Evolutionary conservation across 2,113 vertebrate species (phyloP), one percentile per base, ranked within the genome.

Genomic region (Scomber japonicus): DNA sequence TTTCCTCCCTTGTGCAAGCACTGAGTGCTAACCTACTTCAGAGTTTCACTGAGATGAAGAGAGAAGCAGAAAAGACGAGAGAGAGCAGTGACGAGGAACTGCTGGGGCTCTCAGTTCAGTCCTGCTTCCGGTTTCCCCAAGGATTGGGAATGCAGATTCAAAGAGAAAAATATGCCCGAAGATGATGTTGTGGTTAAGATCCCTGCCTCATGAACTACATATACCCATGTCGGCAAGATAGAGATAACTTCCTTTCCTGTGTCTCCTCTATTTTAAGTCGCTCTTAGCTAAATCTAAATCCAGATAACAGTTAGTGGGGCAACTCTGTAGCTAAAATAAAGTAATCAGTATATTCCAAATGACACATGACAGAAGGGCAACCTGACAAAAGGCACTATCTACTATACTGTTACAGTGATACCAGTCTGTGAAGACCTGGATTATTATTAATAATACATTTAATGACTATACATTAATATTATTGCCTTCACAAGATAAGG

Each of bases 11-110:
- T 63, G 82, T 85, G 88, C 79, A 70, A 84, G 64, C 46, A 14
- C 82, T 49, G 84, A 89, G 90, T 81, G 81, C 83, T 82, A 89
- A 92, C 86, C 89, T 89, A 89, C 88, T 91, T 88, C 88, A 86
- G 85, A 86, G 73, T 88, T 79, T 88, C 74, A 79, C 75, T 74
- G 70, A 71, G 69, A 84, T 21, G 46, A 81, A 71, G 61, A 45
- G 64, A 74, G 60, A 61, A 21, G 50, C 11, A 40, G 59, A 62
- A 64, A 71, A 55, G 54, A 69, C 9, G 21, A 45, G 14, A 40
- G 68, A 27, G 44, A 54, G 24, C 46, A 30, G 76, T 69, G 70
- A 69, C 2, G 11, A 31, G 31, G 65, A 83, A 66, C 61, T 75
- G 67, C 56, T 19, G 56, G 55, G 55, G 19, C 56, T 82, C 16